Evolutionary conservation across 1,140 invertebrate genomes (phyloP).

Genomic region (Matsumurasca onukii): DNA sequence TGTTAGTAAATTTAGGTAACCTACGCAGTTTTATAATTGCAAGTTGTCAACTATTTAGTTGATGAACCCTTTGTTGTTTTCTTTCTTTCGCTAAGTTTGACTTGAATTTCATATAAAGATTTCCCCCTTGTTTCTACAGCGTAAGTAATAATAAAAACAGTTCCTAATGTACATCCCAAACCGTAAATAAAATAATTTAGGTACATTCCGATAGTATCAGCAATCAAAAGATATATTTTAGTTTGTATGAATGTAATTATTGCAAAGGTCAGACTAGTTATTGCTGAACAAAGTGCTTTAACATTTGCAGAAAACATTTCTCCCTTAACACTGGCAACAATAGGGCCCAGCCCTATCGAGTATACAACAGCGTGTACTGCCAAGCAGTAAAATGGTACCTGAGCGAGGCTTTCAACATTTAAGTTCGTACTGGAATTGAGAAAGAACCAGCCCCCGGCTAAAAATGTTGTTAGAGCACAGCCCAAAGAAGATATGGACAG

Average conservation of each 20-base stretch:
- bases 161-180: conserved; percentile 54
- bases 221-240: conserved; percentile 66
- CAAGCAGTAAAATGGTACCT: conserved; percentile 34
- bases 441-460: conserved; percentile 37
- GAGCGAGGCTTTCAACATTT: conserved; percentile 39
- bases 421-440: conserved; percentile 46
- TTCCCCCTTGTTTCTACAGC: conserved; percentile 83
- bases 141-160: conserved; percentile 63
- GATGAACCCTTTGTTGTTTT: neutral
- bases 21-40: too few species aligned
- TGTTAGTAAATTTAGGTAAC: too few species aligned
- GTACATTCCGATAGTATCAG: conserved; percentile 60
- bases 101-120: conserved; percentile 72
- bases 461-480: conserved; percentile 28
- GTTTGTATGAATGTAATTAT: conserved; percentile 63
- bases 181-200: conserved; percentile 79
- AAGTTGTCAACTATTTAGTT: neutral
- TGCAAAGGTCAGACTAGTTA: conserved; percentile 35
- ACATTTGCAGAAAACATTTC: conserved; percentile 37
- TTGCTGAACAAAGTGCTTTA: conserved; percentile 32
- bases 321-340: conserved; percentile 36
- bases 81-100: conserved; percentile 39
- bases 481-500: conserved; percentile 51
- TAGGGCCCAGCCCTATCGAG: conserved; percentile 35
- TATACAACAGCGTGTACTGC: conserved; percentile 33